Conservation (phyloP, 2,888 invertebrate genomes). For the Aradus depressus region DNA sequence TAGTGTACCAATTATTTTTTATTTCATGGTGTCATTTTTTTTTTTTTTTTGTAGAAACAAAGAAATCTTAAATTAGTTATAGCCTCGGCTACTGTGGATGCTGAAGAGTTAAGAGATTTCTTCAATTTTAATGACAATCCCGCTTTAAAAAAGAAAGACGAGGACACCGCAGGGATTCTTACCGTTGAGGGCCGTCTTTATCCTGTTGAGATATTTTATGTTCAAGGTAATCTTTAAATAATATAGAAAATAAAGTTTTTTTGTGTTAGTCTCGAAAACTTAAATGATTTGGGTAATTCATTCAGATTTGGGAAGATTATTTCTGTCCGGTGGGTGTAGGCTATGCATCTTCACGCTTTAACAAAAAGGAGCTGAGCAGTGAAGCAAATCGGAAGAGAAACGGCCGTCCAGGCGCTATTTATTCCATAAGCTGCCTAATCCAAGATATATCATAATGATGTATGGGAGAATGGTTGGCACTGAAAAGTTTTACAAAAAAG, state of each 20-base stretch:
- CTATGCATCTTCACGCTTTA: no score
- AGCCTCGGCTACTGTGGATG: constrained; percentile 93
- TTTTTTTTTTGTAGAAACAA: constrained; percentile 51
- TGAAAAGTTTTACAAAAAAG: no score
- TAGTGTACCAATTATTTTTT: background rate
- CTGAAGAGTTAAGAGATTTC: constrained; percentile 68
- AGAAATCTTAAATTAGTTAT: constrained; percentile 72
- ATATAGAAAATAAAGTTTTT: no score
- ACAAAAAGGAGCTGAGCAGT: no score
- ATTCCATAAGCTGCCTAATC: background rate
- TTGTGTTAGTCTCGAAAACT: no score
- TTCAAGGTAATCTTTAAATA: constrained; percentile 57
- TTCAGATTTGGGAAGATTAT: background rate
- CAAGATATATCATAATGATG: no score
- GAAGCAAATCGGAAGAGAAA: no score
- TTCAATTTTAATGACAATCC: constrained; percentile 51
- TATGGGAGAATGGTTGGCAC: no score
- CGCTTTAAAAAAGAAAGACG: constrained; percentile 38
- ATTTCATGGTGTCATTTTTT: background rate
- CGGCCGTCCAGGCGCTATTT: no score
- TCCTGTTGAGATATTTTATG: constrained; percentile 76
- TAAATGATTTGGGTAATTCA: background rate
- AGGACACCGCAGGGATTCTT: constrained; percentile 66
- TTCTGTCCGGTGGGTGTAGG: no score
- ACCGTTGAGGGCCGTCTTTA: constrained; percentile 80